These are phyloP conservation scores for Narcine bancroftii DNA, from an alignment of 2,113 vertebrate species.

Conservation along the genomic window DNA sequence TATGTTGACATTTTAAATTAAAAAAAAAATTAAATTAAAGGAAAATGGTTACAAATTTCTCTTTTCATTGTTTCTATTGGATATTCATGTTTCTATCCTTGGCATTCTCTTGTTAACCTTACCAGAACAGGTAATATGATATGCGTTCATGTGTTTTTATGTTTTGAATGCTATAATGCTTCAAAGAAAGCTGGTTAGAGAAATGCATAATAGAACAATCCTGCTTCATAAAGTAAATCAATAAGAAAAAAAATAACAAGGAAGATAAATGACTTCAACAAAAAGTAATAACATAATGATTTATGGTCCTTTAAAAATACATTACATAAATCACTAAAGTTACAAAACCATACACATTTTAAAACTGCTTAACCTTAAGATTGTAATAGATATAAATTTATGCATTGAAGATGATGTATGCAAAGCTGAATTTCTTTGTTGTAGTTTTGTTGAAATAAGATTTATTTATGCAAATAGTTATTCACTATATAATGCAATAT, in stretches of 20 bases:
- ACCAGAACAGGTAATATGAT: not conserved
- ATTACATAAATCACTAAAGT: not conserved
- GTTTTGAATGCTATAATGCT: not conserved
- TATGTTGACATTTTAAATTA: no score
- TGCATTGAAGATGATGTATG: not conserved
- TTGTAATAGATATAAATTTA: not conserved
- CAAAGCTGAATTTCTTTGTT: not conserved
- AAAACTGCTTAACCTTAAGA: conserved; percentile 10
- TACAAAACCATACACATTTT: not conserved
- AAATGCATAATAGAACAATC: not conserved
- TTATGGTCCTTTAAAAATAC: not conserved
- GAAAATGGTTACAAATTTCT: not conserved
- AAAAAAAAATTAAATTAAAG: not conserved
- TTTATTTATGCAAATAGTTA: not conserved
- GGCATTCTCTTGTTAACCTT: not conserved
- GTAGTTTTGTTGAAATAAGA: not conserved
- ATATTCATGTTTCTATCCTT: not conserved
- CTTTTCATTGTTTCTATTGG: not conserved
- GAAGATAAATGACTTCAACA: conserved; percentile 5
- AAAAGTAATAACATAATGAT: not conserved
- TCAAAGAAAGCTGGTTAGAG: not conserved
- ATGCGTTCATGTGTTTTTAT: no score
- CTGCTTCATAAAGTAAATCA: not conserved
- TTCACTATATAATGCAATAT: not conserved
- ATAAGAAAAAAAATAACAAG: not conserved